A percentile compares a stretch with the other conserved stretches of the same genome.
phyloP scores from a whole-genome alignment of 2,113 vertebrate species.

The Anser brachyrhynchus region DNA sequence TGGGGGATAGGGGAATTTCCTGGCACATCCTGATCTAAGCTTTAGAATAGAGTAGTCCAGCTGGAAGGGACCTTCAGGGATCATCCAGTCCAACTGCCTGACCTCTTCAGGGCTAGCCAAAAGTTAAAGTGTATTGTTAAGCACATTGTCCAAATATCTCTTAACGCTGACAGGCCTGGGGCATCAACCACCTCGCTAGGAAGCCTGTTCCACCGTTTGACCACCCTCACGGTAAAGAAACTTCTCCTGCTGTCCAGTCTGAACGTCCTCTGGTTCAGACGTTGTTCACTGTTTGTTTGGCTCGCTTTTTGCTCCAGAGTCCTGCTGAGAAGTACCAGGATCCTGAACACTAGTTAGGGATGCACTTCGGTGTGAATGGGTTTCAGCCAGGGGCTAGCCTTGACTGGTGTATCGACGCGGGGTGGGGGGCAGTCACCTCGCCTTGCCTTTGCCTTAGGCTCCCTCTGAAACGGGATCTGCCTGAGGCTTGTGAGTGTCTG shows the following conservation, averaged over 20 bases:
- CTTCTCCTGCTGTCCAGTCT: too few species aligned
- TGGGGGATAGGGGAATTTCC: neutral
- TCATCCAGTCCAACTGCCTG: neutral
- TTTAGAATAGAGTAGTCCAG: neutral
- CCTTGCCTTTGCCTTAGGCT: neutral
- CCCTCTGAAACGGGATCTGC: neutral
- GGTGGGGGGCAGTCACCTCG: neutral
- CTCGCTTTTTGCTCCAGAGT: neutral
- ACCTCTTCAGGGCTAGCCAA: neutral
- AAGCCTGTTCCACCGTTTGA: too few species aligned
- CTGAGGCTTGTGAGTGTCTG: neutral
- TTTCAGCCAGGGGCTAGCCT: neutral
- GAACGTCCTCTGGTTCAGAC: too few species aligned
- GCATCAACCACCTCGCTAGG: too few species aligned
- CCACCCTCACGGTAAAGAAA: too few species aligned
- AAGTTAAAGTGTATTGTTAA: neutral
- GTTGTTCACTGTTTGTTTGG: neutral
- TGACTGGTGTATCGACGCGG: neutral
- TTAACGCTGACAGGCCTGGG: too few species aligned
- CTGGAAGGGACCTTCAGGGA: neutral
- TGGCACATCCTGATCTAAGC: neutral
- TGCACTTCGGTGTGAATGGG: rapidly evolving
- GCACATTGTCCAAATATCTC: too few species aligned
- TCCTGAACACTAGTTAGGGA: neutral
- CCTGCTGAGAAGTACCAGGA: neutral